Evolutionary conservation across 2,113 vertebrate species (phyloP).

Genomic region (Bufo gargarizans): DNA sequence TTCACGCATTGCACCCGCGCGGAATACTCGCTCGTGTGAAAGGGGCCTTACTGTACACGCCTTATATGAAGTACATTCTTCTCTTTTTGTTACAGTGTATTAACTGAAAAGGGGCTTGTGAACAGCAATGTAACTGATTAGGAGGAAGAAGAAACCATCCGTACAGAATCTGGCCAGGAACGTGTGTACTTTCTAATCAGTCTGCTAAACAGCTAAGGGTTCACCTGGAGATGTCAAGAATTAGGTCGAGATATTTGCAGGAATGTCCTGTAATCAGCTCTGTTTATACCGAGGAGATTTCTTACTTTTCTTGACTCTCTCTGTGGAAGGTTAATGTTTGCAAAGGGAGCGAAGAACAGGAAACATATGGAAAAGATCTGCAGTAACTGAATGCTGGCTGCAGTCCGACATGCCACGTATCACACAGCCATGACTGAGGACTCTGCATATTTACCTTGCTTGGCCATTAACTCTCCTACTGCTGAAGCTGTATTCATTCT

Average conservation of each 20-base stretch:
- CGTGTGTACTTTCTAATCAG: neutral
- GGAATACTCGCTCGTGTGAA: no score
- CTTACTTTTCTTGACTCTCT: constrained; percentile 68
- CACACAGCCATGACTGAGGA: constrained; percentile 76
- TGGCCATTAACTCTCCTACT: constrained; percentile 31
- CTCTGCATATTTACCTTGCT: constrained; percentile 62
- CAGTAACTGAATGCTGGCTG: constrained; percentile 78
- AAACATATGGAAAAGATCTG: constrained; percentile 95
- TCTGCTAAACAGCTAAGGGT: neutral
- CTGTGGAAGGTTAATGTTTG: constrained; percentile 64
- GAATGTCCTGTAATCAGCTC: constrained; percentile 16
- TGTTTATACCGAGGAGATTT: constrained; percentile 58
- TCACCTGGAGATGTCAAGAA: neutral
- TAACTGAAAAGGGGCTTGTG: neutral
- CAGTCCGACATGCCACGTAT: constrained; percentile 87
- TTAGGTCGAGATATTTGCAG: neutral
- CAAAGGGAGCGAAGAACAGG: constrained; percentile 79
- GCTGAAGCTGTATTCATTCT: neutral
- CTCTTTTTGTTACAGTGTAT: neutral
- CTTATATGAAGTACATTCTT: no score
- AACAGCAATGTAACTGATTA: neutral
- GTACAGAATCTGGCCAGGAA: neutral
- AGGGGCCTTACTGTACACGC: no score
- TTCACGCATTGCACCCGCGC: no score
- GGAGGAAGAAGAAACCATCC: neutral